A percentile compares a stretch with the other conserved stretches of the same genome.
Evolutionary conservation across 2,888 invertebrate species (phyloP).

Genomic region (Cryptocephalus moraei): DNA sequence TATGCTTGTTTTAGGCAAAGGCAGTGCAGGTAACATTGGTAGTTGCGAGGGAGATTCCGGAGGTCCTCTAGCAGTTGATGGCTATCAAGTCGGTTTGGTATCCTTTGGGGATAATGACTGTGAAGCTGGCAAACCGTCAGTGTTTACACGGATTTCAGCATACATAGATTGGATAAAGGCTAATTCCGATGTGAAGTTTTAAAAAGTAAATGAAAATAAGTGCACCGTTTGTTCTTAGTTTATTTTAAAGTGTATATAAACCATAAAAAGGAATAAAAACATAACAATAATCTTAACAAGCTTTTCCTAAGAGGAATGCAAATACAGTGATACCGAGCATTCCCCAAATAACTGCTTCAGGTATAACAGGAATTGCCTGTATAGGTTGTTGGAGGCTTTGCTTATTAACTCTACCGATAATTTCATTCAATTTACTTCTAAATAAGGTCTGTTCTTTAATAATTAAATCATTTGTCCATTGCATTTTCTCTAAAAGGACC

Average conservation of each 20-base stretch:
- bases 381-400: not conserved
- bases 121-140: slow-evolving; percentile 10
- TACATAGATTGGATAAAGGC: slow-evolving; percentile 10
- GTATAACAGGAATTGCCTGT: not conserved
- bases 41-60: slow-evolving; percentile 19
- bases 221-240: too few species aligned
- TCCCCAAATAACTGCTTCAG: too few species aligned
- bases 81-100: slow-evolving; percentile 15
- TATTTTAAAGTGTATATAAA: too few species aligned
- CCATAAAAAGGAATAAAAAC: too few species aligned
- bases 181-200: not conserved
- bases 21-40: slow-evolving; percentile 9
- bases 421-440: not conserved
- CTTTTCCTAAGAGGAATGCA: too few species aligned
- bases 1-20: slow-evolving; percentile 1
- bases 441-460: not conserved
- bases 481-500: too few species aligned
- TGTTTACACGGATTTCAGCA: slow-evolving; percentile 12
- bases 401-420: not conserved
- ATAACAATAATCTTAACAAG: too few species aligned
- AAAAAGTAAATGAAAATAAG: too few species aligned
- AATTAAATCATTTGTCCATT: too few species aligned
- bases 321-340: too few species aligned
- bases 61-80: slow-evolving; percentile 15
- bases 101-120: slow-evolving; percentile 14